Evolutionary conservation across 2,113 vertebrate species (phyloP), one percentile per base, ranked within the genome.

Genomic region (Phodopus roborovskii): DNA sequence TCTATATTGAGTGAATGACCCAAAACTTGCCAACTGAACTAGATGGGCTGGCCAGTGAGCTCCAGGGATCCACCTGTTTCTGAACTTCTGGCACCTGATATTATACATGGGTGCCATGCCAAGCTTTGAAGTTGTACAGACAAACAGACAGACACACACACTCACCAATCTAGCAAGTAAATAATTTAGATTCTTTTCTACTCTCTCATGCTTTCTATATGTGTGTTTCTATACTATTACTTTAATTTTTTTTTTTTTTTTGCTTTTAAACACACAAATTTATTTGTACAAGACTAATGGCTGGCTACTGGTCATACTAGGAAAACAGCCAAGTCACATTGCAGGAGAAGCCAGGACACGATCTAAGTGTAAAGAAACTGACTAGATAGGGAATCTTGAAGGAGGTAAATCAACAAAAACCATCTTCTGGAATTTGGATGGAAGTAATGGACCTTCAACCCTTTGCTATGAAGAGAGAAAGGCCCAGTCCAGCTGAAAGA

Each of bases 281-380:
- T 71, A 20, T 11, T 53, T 64, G n/a, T 45, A 53, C 5, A 56
- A 15, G 70, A 13, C 53, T 77, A 26, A 64, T 0, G 0, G 42
- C 7, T 0, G 0, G 42, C 7, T 68, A 39, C 3, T 16, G 20
- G 48, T 45, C 68, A 36, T 6, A 45, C 0, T 16, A 62, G 22
- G 62, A 88, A 94, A 73, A 58, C 2, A 75, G 56, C 1, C 6
- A 56, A 16, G 20, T 79, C 70, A 16, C 2, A 5, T 71, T 7
- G 58, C 53, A 53, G 36, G 19, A 22, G 30, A 58, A 75, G 28
- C 4, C 36, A 73, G 39, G 6, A 78, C 30, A 81, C 2, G 22
- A 1, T 2, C 12, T 22, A 64, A 36, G 3, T 5, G 2, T 13
- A 78, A 58, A 85, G 58, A 75, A 24, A 7, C 26, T 58, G 56